Evolutionary conservation across 2,888 invertebrate genomes (phyloP), one percentile per base, ranked within the genome.

Genomic region (Tenthredo livida): DNA sequence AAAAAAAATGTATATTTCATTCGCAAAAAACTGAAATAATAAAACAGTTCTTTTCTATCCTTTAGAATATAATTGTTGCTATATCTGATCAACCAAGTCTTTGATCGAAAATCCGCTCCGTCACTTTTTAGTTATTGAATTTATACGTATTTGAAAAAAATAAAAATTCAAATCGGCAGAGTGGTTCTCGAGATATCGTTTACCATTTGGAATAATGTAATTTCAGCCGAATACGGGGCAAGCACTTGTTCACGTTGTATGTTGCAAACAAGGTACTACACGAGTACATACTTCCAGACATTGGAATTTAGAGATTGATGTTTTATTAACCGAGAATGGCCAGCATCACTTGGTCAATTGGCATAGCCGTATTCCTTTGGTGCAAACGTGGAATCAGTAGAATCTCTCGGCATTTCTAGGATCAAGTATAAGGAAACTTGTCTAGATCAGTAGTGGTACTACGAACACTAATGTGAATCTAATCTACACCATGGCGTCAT

Each of bases 291-390:
- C 50, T 77, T 17, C 15, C 15, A 77, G 25, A 50, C n/a, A 50
- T 77, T 21, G 75, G 50, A 77, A 77, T 77, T 77, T 77, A 47
- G 75, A 77, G 75, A 77, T 77, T 50, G 75, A 50, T 29, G 25
- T 47, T 50, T 50, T 77, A n/a, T 15, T 3, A 29, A 4, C 12
- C 50, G n/a, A 77, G 54, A 77, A 54, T 50, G 15, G 54, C 54
- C 29, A 29, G 54, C 33, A 54, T 54, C 54, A 50, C 77, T 77
- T 54, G 47, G 50, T 54, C 54, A 54, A 50, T 77, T 33, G 50
- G 77, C 33, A 77, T 77, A 77, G n/a, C 33, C 21, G 33, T 50
- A 4, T 77, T 50, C 33, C 29, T 29, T 54, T 7, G 54, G 77
- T 77, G 77, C 17, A 77, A 29, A 54, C 17, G 1, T 15, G 29